These are phyloP conservation scores for Leptopilina syphax DNA, from an alignment of 2,888 invertebrate species.

Conservation along the genomic window DNA sequence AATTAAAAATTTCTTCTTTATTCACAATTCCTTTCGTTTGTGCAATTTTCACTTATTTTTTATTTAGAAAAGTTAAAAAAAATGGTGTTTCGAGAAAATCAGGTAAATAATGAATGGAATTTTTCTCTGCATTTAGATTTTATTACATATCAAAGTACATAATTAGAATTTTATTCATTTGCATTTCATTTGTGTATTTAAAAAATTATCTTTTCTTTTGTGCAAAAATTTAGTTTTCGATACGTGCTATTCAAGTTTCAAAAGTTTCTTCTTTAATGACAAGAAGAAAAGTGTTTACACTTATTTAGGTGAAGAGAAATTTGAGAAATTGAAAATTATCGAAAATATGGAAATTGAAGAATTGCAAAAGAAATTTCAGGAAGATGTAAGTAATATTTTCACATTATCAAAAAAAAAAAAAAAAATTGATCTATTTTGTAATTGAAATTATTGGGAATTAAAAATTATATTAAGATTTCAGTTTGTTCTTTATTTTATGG, in stretches of 20 bases:
- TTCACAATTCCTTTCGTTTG: background rate
- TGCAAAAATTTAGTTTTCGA: background rate
- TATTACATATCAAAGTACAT: background rate
- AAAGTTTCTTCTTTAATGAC: background rate
- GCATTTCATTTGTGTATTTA: background rate
- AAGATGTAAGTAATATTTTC: constrained; percentile 51
- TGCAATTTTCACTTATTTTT: background rate
- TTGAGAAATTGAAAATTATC: constrained; percentile 2
- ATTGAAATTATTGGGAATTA: too few relatives aligned
- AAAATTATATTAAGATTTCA: constrained; percentile 66
- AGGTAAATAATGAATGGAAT: background rate
- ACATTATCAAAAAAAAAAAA: background rate
- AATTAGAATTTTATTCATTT: too few relatives aligned
- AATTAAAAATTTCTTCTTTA: background rate
- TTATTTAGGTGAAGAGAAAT: constrained; percentile 14
- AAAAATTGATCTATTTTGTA: too few relatives aligned
- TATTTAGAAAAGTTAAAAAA: background rate
- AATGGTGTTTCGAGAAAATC: background rate
- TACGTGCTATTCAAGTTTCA: background rate
- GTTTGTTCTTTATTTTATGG: constrained; percentile 78
- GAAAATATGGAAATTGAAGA: constrained; percentile 35
- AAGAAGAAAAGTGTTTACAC: background rate
- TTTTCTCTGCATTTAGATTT: background rate
- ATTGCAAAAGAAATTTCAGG: constrained; percentile 48
- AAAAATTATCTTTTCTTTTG: background rate